These are phyloP conservation scores for Copsychus sechellarum DNA, from an alignment of 2,113 vertebrate genomes.

Conservation along the genomic window DNA sequence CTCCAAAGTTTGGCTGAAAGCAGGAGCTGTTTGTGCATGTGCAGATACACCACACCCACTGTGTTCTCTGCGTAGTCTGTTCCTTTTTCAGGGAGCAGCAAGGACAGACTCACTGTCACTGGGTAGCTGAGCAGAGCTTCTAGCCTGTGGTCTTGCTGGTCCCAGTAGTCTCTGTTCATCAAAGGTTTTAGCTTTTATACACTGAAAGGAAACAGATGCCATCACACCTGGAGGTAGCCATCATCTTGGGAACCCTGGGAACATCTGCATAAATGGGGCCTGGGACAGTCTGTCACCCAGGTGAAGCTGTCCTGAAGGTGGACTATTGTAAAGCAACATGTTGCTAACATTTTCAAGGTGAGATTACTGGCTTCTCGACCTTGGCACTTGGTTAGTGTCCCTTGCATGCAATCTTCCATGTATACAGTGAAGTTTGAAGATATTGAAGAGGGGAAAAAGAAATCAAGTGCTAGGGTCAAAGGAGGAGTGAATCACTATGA, in stretches of 20 bases:
- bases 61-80: rapidly evolving
- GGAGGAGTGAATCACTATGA: not conserved
- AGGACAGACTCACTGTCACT: not conserved
- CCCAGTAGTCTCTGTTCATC: not conserved
- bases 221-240: not conserved
- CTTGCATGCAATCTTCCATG: rapidly evolving
- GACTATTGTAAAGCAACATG: not conserved
- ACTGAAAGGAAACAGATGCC: not conserved
- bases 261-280: not conserved
- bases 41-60: rapidly evolving
- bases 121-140: not conserved
- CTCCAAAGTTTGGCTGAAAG: not conserved
- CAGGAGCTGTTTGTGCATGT: not conserved
- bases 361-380: not conserved
- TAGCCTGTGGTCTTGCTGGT: not conserved
- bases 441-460: not conserved
- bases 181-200: not conserved
- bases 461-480: not conserved
- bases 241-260: not conserved
- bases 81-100: not conserved
- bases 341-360: not conserved
- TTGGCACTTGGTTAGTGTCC: not conserved
- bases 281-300: not conserved
- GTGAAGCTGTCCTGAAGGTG: not conserved
- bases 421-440: not conserved